These are phyloP conservation scores for Hypsopygia costalis DNA, from an alignment of 2,888 invertebrate genomes.

Conservation along the genomic window DNA sequence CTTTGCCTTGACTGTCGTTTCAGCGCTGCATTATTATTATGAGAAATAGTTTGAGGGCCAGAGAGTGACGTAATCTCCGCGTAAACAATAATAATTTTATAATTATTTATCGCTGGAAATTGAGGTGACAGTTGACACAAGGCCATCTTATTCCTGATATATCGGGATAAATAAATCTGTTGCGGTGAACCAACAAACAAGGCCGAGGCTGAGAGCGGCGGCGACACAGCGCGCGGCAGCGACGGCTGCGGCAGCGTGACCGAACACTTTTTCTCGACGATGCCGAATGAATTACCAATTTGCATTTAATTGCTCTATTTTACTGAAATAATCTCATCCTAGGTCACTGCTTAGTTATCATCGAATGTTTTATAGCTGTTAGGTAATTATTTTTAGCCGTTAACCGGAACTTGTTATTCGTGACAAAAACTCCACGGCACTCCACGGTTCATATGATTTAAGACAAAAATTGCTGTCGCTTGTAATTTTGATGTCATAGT, in stretches of 20 bases:
- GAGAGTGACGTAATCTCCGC: too few relatives aligned
- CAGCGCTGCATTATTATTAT: too few relatives aligned
- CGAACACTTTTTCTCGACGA: constrained; percentile 17
- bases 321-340: neutral
- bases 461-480: too few relatives aligned
- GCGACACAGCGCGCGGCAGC: constrained; percentile 25
- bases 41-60: too few relatives aligned
- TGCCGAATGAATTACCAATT: constrained; percentile 4
- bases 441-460: too few relatives aligned
- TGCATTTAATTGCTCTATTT: constrained; percentile 2
- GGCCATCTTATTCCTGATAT: constrained; percentile 25
- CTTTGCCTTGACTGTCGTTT: too few relatives aligned
- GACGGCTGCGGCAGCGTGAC: constrained; percentile 27
- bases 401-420: constrained; percentile 8
- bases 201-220: too few relatives aligned
- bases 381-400: constrained; percentile 8
- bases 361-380: neutral
- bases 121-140: constrained; percentile 20
- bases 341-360: neutral
- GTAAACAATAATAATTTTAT: too few relatives aligned
- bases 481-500: too few relatives aligned
- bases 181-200: constrained; percentile 46
- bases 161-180: constrained; percentile 46
- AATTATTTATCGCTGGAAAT: neutral
- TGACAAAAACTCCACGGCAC: neutral